Conservation (phyloP, 2,888 invertebrate species). For the Slavum lentiscoides region DNA sequence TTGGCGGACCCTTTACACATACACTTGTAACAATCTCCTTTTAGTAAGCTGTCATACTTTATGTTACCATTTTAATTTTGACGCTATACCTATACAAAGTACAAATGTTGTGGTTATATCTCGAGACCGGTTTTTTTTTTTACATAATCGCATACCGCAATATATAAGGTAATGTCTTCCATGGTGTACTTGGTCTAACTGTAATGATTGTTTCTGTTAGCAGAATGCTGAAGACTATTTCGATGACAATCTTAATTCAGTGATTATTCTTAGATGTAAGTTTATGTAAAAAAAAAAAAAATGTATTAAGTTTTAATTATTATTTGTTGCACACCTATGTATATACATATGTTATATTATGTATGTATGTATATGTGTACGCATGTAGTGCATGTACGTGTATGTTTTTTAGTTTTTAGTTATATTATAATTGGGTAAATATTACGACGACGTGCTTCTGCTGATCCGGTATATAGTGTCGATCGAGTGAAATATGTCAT, state of each 20-base stretch:
- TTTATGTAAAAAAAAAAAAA: conserved; percentile 1
- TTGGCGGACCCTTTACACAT: too few relatives aligned
- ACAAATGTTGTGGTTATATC: background rate
- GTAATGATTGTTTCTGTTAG: background rate
- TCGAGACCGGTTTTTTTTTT: too few relatives aligned
- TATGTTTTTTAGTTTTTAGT: background rate
- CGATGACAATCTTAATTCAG: conserved; percentile 36
- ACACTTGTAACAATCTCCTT: too few relatives aligned
- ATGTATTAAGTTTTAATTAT: background rate
- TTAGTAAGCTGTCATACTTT: background rate
- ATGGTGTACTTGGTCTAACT: background rate
- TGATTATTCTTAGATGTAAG: conserved; percentile 20
- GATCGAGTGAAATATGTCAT: background rate
- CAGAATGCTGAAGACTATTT: background rate
- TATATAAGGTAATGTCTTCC: conserved; percentile 19
- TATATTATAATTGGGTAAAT: conserved; percentile 17
- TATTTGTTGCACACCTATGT: background rate
- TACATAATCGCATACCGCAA: too few relatives aligned
- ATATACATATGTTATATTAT: background rate
- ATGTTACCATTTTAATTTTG: conserved; percentile 41
- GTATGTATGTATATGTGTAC: conserved; percentile 7
- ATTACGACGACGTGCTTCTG: background rate
- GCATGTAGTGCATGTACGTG: background rate
- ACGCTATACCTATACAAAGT: conserved; percentile 17
- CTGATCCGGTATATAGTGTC: background rate